Base-by-base conservation (phyloP, 1,140 invertebrate genomes). In the Drosophila obscura region DNA sequence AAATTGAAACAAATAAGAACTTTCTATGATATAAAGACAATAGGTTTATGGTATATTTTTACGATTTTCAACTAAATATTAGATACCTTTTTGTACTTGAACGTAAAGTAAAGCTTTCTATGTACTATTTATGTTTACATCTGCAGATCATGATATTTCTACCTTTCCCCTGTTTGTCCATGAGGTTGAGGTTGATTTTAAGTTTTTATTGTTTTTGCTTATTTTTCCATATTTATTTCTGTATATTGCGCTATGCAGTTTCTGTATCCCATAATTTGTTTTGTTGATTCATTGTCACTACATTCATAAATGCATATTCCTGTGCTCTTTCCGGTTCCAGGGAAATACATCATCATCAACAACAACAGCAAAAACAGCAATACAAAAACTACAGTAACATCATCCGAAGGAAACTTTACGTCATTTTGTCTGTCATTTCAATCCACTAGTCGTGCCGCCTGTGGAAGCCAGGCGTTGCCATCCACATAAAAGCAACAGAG, bases 401-500 rank as follows among this genome's bases (percentile, higher is more conserved):
- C 48, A 55, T 35, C 35, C 28, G 16, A 59, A 39, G 51, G 41
- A 46, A 35, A 63, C 11, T n/a, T 64, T 52, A 67, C 41, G 49
- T 81, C 66, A 80, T 73, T 74, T 74, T 39, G 46, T 26, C 69
- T 44, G 64, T 59, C 82, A 74, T 82, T 68, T 52, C 68, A 79
- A 28, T 28, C 26, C 6, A 28, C 26, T 28, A 28, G 26, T 31
- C 31, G 31, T 31, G 31, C 46, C 60, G 45, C 60, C 39, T 64
- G 31, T 48, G 56, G 69, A 56, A 73, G 67, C 51, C 24, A 41
- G 43, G 22, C 41, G 48, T 19, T 28, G 43, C 16, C 16, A 4
- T 26, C 22, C 24, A n/a, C 26, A 9, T 8, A 52, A 15, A 16
- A 16, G 11, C 8, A 43, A 8, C 15, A 9, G 31, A 31, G 31